Evolutionary conservation across 2,113 vertebrate species (phyloP).

Genomic region (Pan paniscus): DNA sequence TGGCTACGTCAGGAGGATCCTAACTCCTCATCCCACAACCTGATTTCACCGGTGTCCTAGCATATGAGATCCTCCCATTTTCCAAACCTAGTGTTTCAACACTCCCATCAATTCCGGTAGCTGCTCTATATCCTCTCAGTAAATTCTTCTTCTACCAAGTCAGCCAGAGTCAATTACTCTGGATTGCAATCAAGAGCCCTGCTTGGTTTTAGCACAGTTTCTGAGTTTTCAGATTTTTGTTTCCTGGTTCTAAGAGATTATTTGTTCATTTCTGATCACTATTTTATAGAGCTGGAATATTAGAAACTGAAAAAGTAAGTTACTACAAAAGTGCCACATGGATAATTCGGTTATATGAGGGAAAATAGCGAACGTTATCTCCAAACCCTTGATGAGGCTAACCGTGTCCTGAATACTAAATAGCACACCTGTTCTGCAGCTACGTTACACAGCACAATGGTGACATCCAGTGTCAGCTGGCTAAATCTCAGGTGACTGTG

Average conservation of each 20-base stretch:
- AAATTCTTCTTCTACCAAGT: not conserved
- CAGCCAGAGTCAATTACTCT: not conserved
- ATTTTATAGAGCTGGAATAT: not conserved
- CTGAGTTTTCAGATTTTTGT: not conserved
- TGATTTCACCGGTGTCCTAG: not conserved
- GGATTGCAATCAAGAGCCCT: not conserved
- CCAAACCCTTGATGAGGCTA: not conserved
- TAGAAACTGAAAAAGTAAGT: not conserved
- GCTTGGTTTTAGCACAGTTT: not conserved
- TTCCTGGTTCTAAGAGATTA: not conserved
- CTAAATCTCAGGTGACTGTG: conserved; percentile 48
- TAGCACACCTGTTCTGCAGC: not conserved
- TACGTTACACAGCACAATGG: conserved; percentile 63
- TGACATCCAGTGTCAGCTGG: conserved; percentile 82
- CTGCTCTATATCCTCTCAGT: not conserved
- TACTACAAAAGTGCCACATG: not conserved
- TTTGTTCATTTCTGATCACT: not conserved
- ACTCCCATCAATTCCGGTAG: not conserved
- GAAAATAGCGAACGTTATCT: fast-evolving
- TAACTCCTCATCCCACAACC: fast-evolving
- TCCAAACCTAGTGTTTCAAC: not conserved
- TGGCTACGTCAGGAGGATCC: too few species aligned
- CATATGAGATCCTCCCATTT: not conserved
- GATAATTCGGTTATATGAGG: not conserved
- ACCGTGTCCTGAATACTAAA: not conserved